Evolutionary conservation across 1,140 invertebrate species (phyloP).

Genomic region (Drosophila baimaii): DNA sequence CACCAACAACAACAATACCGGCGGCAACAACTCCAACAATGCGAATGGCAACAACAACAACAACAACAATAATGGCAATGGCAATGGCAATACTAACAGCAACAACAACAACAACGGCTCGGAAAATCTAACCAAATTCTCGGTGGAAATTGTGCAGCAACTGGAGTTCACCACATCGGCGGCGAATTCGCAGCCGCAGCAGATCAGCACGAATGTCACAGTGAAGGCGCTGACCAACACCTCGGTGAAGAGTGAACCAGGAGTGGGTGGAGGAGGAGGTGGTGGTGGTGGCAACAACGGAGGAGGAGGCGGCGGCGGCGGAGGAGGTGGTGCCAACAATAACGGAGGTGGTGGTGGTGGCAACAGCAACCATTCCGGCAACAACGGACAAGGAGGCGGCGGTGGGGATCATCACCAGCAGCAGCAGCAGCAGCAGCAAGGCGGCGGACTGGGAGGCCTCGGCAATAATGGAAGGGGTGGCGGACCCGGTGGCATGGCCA

Average conservation of each 20-base stretch:
- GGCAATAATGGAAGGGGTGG: constrained; percentile 75
- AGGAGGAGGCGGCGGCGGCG: constrained; percentile 84
- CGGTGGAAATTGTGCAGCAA: constrained; percentile 95
- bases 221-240: constrained; percentile 94
- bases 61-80: constrained; percentile 84
- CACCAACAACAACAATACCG: constrained; percentile 57
- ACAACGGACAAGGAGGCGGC: constrained; percentile 83
- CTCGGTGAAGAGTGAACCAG: constrained; percentile 90
- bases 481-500: constrained; percentile 48
- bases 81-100: constrained; percentile 75
- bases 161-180: constrained; percentile 93
- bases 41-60: constrained; percentile 56
- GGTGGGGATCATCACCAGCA: constrained; percentile 77
- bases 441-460: constrained; percentile 76
- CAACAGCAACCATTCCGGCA: constrained; percentile 16
- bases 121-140: constrained; percentile 91
- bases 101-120: constrained; percentile 67
- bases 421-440: constrained; percentile 71
- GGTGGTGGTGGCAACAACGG: constrained; percentile 69
- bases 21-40: constrained; percentile 59
- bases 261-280: constrained; percentile 81
- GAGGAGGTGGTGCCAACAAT: constrained; percentile 27
- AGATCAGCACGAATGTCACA: constrained; percentile 96
- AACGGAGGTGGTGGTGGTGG: constrained; percentile 25
- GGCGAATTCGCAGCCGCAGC: constrained; percentile 92